phyloP scores from a whole-genome alignment of 2,113 vertebrate genomes.

The Syngnathus scovelli region DNA sequence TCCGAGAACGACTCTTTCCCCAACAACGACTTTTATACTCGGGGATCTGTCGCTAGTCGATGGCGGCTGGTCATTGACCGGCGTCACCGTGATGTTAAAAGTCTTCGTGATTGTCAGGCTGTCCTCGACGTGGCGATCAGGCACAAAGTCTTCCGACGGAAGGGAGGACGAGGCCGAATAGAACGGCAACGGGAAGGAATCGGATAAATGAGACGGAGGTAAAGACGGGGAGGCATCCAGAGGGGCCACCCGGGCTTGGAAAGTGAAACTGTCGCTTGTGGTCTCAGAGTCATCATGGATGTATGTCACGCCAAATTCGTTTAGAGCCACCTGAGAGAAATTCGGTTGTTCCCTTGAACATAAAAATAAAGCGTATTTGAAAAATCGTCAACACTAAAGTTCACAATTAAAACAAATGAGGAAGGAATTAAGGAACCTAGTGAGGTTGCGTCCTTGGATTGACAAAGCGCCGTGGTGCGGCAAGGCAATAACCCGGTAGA shows the following conservation, averaged over 20 bases:
- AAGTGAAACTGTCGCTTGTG: slow-evolving; percentile 77
- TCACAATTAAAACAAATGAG: not conserved
- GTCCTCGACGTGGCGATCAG: slow-evolving; percentile 42
- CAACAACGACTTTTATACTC: slow-evolving; percentile 74
- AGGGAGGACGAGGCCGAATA: slow-evolving; percentile 34
- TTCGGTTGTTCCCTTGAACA: slow-evolving; percentile 66
- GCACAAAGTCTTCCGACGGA: slow-evolving; percentile 17
- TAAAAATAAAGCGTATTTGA: not conserved
- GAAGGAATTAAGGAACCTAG: slow-evolving; percentile 42
- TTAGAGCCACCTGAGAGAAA: slow-evolving; percentile 80
- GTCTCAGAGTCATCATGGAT: slow-evolving; percentile 84
- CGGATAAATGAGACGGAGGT: slow-evolving; percentile 41
- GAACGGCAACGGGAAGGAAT: slow-evolving; percentile 52
- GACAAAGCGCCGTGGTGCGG: slow-evolving; percentile 74
- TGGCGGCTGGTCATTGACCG: slow-evolving; percentile 81
- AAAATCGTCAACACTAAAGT: not conserved
- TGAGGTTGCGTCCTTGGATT: slow-evolving; percentile 73
- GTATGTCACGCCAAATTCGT: slow-evolving; percentile 77
- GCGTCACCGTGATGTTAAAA: slow-evolving; percentile 81
- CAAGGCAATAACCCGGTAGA: slow-evolving; percentile 77
- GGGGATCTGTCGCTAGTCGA: slow-evolving; percentile 75
- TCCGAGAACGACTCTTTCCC: slow-evolving; percentile 69
- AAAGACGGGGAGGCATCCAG: slow-evolving; percentile 50
- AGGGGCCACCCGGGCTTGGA: slow-evolving; percentile 77
- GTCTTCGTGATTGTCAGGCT: slow-evolving; percentile 69